These are phyloP conservation scores for Eupeodes latifasciatus DNA, from an alignment of 2,888 invertebrate species.

Conservation along the genomic window DNA sequence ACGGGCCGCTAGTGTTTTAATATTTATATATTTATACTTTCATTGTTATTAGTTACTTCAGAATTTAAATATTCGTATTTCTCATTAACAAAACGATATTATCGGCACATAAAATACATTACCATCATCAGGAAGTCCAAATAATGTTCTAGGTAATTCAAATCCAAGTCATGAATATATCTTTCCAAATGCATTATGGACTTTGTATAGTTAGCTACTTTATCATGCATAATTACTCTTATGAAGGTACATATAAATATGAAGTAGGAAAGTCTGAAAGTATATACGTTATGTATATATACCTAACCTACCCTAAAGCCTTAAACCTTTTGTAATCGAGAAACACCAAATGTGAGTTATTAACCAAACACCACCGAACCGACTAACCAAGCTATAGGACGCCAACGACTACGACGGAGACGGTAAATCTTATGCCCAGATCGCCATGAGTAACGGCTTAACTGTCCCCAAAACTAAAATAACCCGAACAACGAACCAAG, in stretches of 20 bases:
- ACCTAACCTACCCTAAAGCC: constrained; percentile 12
- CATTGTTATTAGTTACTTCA: too few species aligned
- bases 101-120: too few species aligned
- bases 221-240: background rate
- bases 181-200: background rate
- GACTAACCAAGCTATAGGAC: background rate
- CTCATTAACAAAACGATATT: too few species aligned
- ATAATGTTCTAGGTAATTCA: constrained; percentile 9
- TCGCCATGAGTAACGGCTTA: constrained; percentile 17
- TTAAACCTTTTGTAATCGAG: constrained; percentile 27
- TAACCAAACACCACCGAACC: background rate
- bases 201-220: background rate
- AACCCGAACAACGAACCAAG: background rate
- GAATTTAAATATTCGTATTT: too few species aligned
- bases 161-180: constrained; percentile 2
- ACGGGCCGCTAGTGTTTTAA: too few species aligned
- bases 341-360: constrained; percentile 31
- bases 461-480: constrained; percentile 15
- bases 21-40: too few species aligned
- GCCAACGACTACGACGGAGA: background rate
- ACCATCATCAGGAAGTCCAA: background rate
- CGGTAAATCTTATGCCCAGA: constrained; percentile 21
- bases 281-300: background rate
- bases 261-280: background rate
- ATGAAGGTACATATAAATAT: background rate